phyloP scores from a whole-genome alignment of 2,797 vertebrate species.

The Crypturellus tataupa region DNA sequence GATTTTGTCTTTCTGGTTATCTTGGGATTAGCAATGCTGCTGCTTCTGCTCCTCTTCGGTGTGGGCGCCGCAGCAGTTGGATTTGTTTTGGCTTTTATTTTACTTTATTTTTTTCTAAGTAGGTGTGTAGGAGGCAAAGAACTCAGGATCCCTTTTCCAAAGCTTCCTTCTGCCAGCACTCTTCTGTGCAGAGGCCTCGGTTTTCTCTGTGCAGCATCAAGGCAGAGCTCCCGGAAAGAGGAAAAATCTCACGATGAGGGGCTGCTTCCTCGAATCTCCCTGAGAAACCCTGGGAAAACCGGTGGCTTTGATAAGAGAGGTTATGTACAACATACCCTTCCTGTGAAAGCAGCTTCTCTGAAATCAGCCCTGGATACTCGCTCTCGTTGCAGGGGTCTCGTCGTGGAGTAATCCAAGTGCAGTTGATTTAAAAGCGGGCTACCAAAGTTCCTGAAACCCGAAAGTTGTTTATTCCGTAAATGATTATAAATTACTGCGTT shows the following conservation, averaged over 20 bases:
- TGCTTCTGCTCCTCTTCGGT: background rate
- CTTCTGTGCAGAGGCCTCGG: too few relatives aligned
- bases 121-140: background rate
- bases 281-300: background rate
- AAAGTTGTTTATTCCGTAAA: background rate
- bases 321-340: background rate
- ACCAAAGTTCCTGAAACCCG: background rate
- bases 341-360: background rate
- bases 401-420: background rate
- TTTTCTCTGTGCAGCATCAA: too few relatives aligned
- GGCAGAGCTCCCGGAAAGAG: too few relatives aligned
- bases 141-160: background rate
- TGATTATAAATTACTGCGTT: background rate
- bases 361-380: background rate
- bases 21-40: background rate
- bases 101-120: background rate
- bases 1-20: background rate
- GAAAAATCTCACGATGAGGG: too few relatives aligned
- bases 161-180: too few relatives aligned
- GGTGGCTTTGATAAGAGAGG: background rate
- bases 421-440: background rate
- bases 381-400: background rate
- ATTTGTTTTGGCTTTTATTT: background rate
- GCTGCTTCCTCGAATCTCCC: too few relatives aligned
- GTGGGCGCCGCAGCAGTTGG: background rate